phyloP scores from a whole-genome alignment of 2,888 invertebrate species.

The Subacronicta megacephala region DNA sequence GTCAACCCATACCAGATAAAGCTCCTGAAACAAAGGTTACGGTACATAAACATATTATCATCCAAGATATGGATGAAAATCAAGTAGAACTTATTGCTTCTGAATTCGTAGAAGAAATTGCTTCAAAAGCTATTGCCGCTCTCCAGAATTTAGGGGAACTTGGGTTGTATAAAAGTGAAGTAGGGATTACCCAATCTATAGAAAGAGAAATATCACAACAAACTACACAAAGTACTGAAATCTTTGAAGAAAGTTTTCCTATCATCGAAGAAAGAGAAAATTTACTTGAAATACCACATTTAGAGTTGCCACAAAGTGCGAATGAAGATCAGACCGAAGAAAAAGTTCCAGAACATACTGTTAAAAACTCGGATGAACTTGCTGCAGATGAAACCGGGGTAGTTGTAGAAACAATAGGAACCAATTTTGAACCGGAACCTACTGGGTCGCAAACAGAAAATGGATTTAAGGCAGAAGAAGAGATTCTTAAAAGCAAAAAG shows the following conservation, averaged over 20 bases:
- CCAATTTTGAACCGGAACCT: background rate
- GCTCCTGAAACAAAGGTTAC: conserved; percentile 9
- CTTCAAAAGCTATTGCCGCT: conserved; percentile 29
- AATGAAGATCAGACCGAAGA: background rate
- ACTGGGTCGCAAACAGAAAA: background rate
- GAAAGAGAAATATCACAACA: background rate
- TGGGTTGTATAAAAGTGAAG: background rate
- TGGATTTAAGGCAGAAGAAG: too few species aligned
- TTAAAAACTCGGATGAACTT: too few species aligned
- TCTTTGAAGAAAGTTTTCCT: background rate
- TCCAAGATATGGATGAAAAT: conserved; percentile 28
- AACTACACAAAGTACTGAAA: background rate
- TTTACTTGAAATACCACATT: background rate
- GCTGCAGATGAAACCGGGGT: background rate
- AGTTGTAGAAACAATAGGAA: background rate
- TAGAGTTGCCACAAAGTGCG: background rate
- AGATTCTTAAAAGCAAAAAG: conserved; percentile 7
- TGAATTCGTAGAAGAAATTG: conserved; percentile 41
- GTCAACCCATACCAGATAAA: background rate
- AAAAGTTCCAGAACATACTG: too few species aligned
- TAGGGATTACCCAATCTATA: background rate
- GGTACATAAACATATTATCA: conserved; percentile 22
- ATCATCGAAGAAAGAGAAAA: background rate
- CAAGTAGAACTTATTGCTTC: conserved; percentile 37
- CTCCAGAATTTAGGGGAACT: conserved; percentile 24